These are phyloP conservation scores for Crocidura indochinensis DNA, from an alignment of 2,797 vertebrate species.

Conservation along the genomic window DNA sequence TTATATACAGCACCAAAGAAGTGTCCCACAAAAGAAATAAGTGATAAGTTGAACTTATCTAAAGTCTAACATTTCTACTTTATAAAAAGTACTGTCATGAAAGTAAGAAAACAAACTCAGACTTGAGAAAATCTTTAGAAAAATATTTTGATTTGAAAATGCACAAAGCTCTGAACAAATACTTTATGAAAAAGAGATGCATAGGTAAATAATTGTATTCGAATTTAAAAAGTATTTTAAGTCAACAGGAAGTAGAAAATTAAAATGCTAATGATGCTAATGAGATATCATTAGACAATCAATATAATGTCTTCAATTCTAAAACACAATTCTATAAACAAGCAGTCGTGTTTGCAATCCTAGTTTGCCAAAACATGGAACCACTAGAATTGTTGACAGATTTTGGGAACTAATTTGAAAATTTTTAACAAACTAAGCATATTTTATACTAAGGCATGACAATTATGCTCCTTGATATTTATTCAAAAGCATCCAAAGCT, in stretches of 20 bases:
- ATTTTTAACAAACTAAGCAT: not conserved
- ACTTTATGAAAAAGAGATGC: not conserved
- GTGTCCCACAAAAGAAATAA: not conserved
- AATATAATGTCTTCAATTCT: not conserved
- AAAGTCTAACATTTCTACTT: not conserved
- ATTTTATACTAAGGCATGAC: not conserved
- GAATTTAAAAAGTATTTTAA: not conserved
- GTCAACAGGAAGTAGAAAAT: not conserved
- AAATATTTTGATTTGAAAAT: constrained; percentile 49
- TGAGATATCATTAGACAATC: not conserved
- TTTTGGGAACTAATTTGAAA: not conserved
- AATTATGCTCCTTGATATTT: not conserved
- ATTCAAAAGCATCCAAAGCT: not conserved
- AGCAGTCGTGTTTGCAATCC: not conserved
- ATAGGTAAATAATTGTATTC: not conserved
- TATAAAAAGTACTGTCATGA: not conserved
- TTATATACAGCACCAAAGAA: no score
- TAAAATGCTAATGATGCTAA: not conserved
- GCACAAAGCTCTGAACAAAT: not conserved
- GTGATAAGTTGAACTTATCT: not conserved
- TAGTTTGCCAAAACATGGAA: not conserved
- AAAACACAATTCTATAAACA: not conserved
- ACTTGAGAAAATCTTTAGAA: not conserved
- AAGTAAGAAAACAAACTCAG: not conserved
- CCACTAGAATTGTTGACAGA: not conserved